Evolutionary conservation across 2,113 vertebrate genomes (phyloP).

Genomic region (Dunckerocampus dactyliophorus): DNA sequence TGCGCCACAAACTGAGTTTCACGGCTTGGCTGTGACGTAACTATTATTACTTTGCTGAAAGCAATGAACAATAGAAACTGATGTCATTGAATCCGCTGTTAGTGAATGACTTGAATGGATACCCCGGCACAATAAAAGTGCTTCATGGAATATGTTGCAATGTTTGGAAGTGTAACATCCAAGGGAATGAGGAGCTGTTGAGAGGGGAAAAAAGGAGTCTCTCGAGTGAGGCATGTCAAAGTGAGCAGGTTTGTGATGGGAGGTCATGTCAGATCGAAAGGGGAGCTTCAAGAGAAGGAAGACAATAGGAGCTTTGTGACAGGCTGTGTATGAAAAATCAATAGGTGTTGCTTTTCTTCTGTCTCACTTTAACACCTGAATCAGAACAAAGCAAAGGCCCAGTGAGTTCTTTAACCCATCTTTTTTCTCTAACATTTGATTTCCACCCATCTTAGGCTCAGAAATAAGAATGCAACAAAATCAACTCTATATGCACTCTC

Average conservation of each 20-base stretch:
- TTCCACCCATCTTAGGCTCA: conserved; percentile 14
- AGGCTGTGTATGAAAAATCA: conserved; percentile 64
- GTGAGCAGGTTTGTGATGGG: conserved; percentile 41
- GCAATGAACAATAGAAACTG: conserved; percentile 28
- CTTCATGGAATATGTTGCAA: conserved; percentile 16
- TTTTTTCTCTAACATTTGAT: conserved; percentile 33
- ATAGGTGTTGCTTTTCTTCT: conserved; percentile 60
- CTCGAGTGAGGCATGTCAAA: conserved; percentile 38
- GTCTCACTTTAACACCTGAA: conserved; percentile 60
- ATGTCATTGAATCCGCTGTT: conserved; percentile 26
- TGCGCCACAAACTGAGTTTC: conserved; percentile 16
- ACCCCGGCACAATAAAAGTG: neutral
- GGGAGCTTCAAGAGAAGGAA: conserved; percentile 53
- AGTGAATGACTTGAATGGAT: conserved; percentile 20
- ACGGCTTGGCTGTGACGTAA: conserved; percentile 29
- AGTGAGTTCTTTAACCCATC: conserved; percentile 20
- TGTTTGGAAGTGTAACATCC: conserved; percentile 1
- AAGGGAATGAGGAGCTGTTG: neutral
- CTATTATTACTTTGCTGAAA: conserved; percentile 33
- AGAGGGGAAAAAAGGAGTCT: conserved; percentile 14
- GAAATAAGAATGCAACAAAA: conserved; percentile 4
- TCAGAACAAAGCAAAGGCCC: conserved; percentile 48
- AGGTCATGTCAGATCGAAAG: conserved; percentile 55
- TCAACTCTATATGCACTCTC: neutral
- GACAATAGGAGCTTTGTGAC: conserved; percentile 59